A percentile compares a stretch with the other conserved stretches of the same genome.
phyloP scores from a whole-genome alignment of 2,113 vertebrate genomes.

The Cercocebus atys region DNA sequence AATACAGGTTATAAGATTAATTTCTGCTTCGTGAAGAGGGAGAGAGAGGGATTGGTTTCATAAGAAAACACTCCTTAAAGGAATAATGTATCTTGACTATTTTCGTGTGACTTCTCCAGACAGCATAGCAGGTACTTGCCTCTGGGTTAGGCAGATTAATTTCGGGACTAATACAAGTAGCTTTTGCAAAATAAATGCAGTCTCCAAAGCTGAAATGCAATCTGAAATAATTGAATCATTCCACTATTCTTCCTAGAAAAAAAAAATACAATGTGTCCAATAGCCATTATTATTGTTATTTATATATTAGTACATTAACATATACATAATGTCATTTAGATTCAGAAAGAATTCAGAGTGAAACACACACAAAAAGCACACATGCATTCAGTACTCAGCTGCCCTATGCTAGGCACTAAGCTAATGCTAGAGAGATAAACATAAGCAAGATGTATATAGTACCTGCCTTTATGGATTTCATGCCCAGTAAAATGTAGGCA shows the following conservation, averaged over 20 bases:
- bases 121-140: not conserved
- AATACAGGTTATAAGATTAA: not conserved
- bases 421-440: not conserved
- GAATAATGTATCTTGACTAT: not conserved
- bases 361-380: not conserved
- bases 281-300: not conserved
- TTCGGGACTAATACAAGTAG: not conserved
- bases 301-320: not conserved
- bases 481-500: not conserved
- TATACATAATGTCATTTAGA: not conserved
- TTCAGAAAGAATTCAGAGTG: not conserved
- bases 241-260: not conserved
- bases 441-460: not conserved
- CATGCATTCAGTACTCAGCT: not conserved
- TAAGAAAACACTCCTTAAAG: not conserved
- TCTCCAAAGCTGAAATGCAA: not conserved
- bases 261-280: not conserved
- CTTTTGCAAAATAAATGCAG: not conserved
- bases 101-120: not conserved
- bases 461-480: not conserved
- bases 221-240: slow-evolving; percentile 6
- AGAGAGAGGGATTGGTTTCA: not conserved
- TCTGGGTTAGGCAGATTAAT: not conserved
- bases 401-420: not conserved
- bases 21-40: not conserved